Evolutionary conservation across 2,797 vertebrate species (phyloP), one percentile per base, ranked within the genome.

Genomic region (Sciurus vulgaris): DNA sequence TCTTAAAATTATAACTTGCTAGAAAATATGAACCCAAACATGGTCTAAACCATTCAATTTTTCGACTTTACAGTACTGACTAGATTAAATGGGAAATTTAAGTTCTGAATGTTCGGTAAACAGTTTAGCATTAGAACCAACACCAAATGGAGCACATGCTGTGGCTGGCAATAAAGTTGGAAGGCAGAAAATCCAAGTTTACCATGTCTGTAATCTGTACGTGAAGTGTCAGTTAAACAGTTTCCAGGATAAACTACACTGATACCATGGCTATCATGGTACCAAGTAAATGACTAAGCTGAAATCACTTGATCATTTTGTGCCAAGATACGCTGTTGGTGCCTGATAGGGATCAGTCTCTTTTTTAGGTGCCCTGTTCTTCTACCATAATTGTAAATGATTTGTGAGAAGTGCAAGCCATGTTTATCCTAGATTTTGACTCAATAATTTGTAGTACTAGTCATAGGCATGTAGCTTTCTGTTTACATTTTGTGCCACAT

Each of bases 261-360:
- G 74, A 44, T 33, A 7, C 33, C n/a, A 5, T 85, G 93, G 70
- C 78, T 59, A 13, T 69, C 1, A 0, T 86, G 93, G 79, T 95
- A 65, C 81, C 88, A 41, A 65, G 87, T 97, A 97, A 91, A 83
- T 95, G 89, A 83, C 93, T 96, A 70, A 96, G 97, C 95, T 97
- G 88, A 95, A 92, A 97, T 97, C 95, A 96, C 97, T 95, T 82
- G 91, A 93, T 86, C 2, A 8, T 94, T 96, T 94, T 96, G 97
- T 98, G 98, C 98, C 94, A 97, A 98, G 95, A 73, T 14, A 73
- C 0, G 82, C 93, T 95, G 95, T 59, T 92, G 85, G 97, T 98
- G 96, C 97, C 98, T 97, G 97, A 47, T 26, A 30, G 56, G 54
- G 79, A 73, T 90, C 87, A 81, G 81, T 94, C 92, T 96, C 94